These are phyloP conservation scores for Sinodicranocentrus sp. DNA, from an alignment of 2,888 invertebrate species.

Conservation along the genomic window DNA sequence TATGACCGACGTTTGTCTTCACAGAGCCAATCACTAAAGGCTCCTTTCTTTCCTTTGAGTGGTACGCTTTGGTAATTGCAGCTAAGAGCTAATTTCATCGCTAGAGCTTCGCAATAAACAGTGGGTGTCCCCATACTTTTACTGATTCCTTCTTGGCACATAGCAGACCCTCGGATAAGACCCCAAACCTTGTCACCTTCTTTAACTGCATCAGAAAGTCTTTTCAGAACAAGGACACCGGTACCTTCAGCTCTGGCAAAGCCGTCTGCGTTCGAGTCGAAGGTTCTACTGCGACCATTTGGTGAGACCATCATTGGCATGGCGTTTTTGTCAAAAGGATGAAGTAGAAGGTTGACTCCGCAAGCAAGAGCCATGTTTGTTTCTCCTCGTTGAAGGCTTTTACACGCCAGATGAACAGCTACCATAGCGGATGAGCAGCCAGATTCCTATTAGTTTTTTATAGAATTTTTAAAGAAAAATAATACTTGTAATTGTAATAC, in stretches of 20 bases:
- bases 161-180: constrained; percentile 76
- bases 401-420: constrained; percentile 47
- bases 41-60: neutral
- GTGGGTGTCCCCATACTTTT: constrained; percentile 77
- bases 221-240: constrained; percentile 76
- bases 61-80: constrained; percentile 50
- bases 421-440: constrained; percentile 53
- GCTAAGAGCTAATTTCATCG: constrained; percentile 50
- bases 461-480: too few species aligned
- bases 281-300: constrained; percentile 64
- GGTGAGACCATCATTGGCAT: constrained; percentile 70
- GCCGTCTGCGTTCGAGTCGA: constrained; percentile 78
- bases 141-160: constrained; percentile 78
- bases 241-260: constrained; percentile 78
- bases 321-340: constrained; percentile 25
- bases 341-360: constrained; percentile 54
- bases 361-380: constrained; percentile 56
- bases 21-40: constrained; percentile 66
- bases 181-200: constrained; percentile 74
- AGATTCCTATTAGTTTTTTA: too few species aligned
- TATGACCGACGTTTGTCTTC: constrained; percentile 71
- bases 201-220: constrained; percentile 71
- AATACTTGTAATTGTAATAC: too few species aligned
- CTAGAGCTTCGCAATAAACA: constrained; percentile 23
- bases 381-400: constrained; percentile 20